These are phyloP conservation scores for Cyanocitta stelleri DNA, from an alignment of 2,113 vertebrate species.

Conservation along the genomic window DNA sequence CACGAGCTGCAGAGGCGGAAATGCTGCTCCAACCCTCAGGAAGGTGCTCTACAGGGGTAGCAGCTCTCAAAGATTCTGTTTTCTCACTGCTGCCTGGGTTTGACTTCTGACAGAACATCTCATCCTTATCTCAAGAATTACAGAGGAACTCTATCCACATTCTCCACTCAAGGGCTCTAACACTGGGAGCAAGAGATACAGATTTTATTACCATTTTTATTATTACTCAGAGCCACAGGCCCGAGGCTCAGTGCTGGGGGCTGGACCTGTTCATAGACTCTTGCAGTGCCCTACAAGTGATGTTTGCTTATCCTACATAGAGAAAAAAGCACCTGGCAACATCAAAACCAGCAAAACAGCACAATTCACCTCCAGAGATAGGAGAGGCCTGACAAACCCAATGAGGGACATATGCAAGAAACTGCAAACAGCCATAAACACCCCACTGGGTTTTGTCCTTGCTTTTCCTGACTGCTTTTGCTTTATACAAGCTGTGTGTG, in stretches of 20 bases:
- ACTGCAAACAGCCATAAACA: not conserved
- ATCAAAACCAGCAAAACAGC: not conserved
- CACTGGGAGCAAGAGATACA: not conserved
- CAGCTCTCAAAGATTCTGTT: not conserved
- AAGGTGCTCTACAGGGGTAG: not conserved
- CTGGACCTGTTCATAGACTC: not conserved
- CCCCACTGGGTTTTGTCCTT: fast-evolving
- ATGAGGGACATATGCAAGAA: not conserved
- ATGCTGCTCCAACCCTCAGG: not conserved
- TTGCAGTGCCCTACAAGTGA: not conserved
- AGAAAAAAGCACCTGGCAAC: not conserved
- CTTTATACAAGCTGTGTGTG: not conserved
- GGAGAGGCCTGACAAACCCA: not conserved
- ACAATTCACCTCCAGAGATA: not conserved
- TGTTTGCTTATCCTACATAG: not conserved
- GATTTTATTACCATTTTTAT: not conserved
- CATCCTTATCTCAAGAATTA: not conserved
- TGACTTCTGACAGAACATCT: not conserved
- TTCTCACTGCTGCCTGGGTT: not conserved
- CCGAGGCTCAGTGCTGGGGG: not conserved
- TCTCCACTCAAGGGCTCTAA: not conserved
- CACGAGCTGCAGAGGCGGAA: not conserved
- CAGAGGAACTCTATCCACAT: not conserved
- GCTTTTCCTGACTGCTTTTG: not conserved
- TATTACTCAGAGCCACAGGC: not conserved